Evolutionary conservation across 2,113 vertebrate genomes (phyloP).

Genomic region (Coreoperca whiteheadi): DNA sequence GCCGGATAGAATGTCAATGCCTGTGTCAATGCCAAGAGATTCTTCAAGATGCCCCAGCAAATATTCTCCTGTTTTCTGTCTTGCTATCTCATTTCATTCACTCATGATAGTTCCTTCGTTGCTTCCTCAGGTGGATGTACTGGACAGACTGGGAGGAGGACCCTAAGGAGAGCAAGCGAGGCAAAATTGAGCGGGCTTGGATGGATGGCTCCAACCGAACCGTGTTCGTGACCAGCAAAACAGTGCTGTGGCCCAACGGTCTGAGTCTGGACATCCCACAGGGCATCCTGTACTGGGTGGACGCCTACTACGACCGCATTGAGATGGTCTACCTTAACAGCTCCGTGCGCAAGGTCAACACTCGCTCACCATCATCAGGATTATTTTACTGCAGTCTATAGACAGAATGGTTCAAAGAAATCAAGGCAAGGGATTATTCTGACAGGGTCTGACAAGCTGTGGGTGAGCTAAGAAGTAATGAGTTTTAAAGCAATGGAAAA

Average conservation of each 20-base stretch:
- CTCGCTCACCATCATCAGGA: background rate
- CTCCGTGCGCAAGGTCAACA: conserved; percentile 90
- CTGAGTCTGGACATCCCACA: conserved; percentile 95
- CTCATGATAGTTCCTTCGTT: background rate
- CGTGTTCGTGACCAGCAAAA: conserved; percentile 95
- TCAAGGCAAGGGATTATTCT: conserved; percentile 26
- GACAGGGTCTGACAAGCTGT: conserved; percentile 20
- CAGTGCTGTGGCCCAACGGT: conserved; percentile 97
- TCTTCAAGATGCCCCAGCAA: background rate
- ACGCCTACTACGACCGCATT: conserved; percentile 97
- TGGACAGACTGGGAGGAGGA: conserved; percentile 99
- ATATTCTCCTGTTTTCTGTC: background rate
- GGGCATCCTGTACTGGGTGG: conserved; percentile 96
- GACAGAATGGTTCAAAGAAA: conserved; percentile 10
- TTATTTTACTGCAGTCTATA: conserved; percentile 14
- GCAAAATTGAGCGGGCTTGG: conserved; percentile 96
- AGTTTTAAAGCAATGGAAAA: conserved; percentile 7
- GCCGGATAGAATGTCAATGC: conserved; percentile 24
- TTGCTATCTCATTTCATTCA: background rate
- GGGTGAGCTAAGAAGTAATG: conserved; percentile 33
- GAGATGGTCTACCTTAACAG: conserved; percentile 96
- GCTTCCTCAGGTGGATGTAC: conserved; percentile 93
- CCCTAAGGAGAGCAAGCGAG: conserved; percentile 96
- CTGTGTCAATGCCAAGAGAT: conserved; percentile 4
- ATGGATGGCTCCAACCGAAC: conserved; percentile 97